Evolutionary conservation across 2,888 invertebrate genomes (phyloP).

Genomic region (Patella caerulea): DNA sequence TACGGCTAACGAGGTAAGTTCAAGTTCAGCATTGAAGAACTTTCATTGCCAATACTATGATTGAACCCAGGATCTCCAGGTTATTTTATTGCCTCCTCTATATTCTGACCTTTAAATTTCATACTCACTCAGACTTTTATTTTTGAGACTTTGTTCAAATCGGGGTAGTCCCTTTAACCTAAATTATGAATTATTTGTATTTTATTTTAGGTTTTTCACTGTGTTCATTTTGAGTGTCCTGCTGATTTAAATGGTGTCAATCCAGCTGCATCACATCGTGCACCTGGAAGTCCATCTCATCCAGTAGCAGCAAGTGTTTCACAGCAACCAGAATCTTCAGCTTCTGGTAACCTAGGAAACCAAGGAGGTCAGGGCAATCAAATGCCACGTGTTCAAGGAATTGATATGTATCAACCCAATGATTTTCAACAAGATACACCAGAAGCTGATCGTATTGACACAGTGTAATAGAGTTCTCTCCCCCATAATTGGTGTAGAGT

Average conservation of each 20-base stretch:
- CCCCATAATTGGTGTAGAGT: not conserved
- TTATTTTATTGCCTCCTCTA: too few species aligned
- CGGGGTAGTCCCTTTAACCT: too few species aligned
- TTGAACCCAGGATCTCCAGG: too few species aligned
- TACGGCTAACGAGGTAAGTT: slow-evolving; percentile 90
- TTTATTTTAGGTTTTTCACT: slow-evolving; percentile 87
- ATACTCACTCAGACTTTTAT: too few species aligned
- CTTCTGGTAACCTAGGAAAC: not conserved
- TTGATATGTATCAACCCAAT: slow-evolving; percentile 34
- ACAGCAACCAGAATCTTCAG: not conserved
- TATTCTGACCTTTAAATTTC: too few species aligned
- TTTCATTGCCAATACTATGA: too few species aligned
- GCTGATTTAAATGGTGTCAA: slow-evolving; percentile 49
- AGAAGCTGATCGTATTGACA: slow-evolving; percentile 41
- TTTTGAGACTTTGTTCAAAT: too few species aligned
- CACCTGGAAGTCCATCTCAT: slow-evolving; percentile 3
- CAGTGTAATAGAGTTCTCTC: not conserved
- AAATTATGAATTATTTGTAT: not conserved
- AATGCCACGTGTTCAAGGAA: slow-evolving; percentile 1
- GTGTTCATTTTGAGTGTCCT: slow-evolving; percentile 98
- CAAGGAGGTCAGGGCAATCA: slow-evolving; percentile 18
- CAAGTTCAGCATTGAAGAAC: not conserved
- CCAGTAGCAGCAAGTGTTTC: slow-evolving; percentile 10
- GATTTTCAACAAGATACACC: slow-evolving; percentile 42
- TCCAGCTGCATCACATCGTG: slow-evolving; percentile 26